These are phyloP conservation scores for Troides aeacus DNA, from an alignment of 2,888 invertebrate genomes.

Conservation along the genomic window DNA sequence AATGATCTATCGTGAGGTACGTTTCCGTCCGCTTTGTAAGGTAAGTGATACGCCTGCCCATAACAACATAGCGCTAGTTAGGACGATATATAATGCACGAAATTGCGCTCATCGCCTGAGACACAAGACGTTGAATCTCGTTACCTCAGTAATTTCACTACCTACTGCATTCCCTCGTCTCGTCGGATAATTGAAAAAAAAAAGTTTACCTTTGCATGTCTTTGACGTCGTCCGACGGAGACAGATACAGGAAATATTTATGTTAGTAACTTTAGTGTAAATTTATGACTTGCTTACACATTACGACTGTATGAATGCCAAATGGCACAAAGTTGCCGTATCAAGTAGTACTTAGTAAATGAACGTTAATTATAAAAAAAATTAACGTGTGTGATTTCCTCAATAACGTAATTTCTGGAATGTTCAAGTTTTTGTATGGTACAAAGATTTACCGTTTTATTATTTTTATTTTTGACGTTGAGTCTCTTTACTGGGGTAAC, in stretches of 20 bases:
- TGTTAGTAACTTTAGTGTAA: conserved; percentile 39
- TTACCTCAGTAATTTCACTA: too few species aligned
- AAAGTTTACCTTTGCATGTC: background rate
- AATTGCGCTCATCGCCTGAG: too few species aligned
- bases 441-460: too few species aligned
- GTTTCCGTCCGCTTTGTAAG: conserved; percentile 27
- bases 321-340: conserved; percentile 17
- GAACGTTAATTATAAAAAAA: conserved; percentile 23
- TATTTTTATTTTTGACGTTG: too few species aligned
- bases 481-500: too few species aligned
- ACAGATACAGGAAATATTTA: conserved; percentile 51
- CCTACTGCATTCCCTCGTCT: too few species aligned
- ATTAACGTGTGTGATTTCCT: conserved; percentile 23
- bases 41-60: too few species aligned
- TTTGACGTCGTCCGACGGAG: conserved; percentile 39
- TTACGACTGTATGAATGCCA: conserved; percentile 33
- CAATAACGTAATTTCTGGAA: conserved; percentile 4
- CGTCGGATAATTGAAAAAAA: too few species aligned
- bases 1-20: conserved; percentile 38
- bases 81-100: too few species aligned
- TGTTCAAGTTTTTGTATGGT: background rate
- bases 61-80: too few species aligned
- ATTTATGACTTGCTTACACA: conserved; percentile 30
- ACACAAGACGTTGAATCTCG: too few species aligned
- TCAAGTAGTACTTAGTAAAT: conserved; percentile 22